phyloP scores from a whole-genome alignment of 2,797 vertebrate species.

The Argentina silus region DNA sequence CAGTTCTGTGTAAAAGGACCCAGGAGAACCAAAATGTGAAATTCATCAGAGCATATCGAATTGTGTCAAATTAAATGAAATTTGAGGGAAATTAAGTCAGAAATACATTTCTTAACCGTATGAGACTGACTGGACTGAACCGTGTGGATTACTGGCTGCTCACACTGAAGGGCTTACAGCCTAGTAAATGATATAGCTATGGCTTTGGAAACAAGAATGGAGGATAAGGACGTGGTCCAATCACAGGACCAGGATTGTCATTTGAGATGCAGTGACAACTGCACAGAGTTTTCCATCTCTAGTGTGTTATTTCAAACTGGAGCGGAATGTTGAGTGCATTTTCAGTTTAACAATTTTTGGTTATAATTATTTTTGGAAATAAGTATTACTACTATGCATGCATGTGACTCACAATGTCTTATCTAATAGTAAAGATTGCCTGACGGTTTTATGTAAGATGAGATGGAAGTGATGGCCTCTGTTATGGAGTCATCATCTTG shows the following conservation, averaged over 20 bases:
- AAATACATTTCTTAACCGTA: neutral
- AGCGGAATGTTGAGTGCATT: neutral
- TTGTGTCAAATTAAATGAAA: too few relatives aligned
- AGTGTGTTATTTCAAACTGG: neutral
- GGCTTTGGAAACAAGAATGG: conserved; percentile 6
- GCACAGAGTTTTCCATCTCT: neutral
- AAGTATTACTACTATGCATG: too few relatives aligned
- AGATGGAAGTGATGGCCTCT: too few relatives aligned
- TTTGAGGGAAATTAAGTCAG: too few relatives aligned
- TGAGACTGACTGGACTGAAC: conserved; percentile 6
- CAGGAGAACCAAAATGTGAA: too few relatives aligned
- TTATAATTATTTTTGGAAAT: too few relatives aligned
- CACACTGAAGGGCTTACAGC: conserved; percentile 24
- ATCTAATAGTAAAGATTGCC: too few relatives aligned
- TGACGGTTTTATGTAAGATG: too few relatives aligned
- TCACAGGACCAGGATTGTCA: conserved; percentile 31
- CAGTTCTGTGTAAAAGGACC: too few relatives aligned
- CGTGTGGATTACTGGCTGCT: conserved; percentile 43
- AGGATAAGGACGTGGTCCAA: conserved; percentile 16
- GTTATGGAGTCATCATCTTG: too few relatives aligned
- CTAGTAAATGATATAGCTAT: conserved; percentile 34
- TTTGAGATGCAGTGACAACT: conserved; percentile 7
- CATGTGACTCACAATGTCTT: too few relatives aligned
- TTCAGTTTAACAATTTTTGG: neutral
- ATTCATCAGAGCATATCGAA: too few relatives aligned